A percentile compares a stretch with the other conserved stretches of the same genome.
Conservation (phyloP, 2,888 invertebrate species). For the Drosophila villosipedis region DNA sequence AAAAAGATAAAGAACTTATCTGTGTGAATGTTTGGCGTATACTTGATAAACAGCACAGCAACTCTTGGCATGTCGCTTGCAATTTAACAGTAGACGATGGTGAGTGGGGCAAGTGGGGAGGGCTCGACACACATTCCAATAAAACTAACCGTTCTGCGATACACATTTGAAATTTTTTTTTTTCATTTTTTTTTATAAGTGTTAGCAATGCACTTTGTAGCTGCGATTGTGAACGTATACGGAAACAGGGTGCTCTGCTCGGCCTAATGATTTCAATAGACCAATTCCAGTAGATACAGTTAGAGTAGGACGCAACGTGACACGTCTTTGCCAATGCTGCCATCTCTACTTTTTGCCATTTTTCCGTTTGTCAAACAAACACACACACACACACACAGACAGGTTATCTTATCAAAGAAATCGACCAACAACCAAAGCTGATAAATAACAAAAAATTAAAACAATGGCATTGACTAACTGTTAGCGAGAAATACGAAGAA, state of each 20-base stretch:
- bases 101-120: neutral
- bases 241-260: neutral
- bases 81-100: neutral
- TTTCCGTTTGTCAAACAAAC: constrained; percentile 20
- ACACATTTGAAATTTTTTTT: neutral
- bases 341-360: constrained; percentile 14
- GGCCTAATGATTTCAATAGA: neutral
- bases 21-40: constrained; percentile 32
- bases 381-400: constrained; percentile 1
- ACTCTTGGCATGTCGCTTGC: constrained; percentile 4
- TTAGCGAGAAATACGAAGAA: constrained; percentile 31
- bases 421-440: constrained; percentile 47
- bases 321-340: neutral
- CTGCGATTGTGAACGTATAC: neutral
- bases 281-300: neutral
- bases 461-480: constrained; percentile 53
- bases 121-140: neutral
- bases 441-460: constrained; percentile 39
- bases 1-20: constrained; percentile 46
- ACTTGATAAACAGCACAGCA: constrained; percentile 32
- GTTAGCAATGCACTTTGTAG: neutral
- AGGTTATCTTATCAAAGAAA: constrained; percentile 63
- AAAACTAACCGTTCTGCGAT: neutral
- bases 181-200: neutral
- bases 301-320: neutral